Conservation (phyloP, 2,888 invertebrate species). For the Camptogramma bilineatum region DNA sequence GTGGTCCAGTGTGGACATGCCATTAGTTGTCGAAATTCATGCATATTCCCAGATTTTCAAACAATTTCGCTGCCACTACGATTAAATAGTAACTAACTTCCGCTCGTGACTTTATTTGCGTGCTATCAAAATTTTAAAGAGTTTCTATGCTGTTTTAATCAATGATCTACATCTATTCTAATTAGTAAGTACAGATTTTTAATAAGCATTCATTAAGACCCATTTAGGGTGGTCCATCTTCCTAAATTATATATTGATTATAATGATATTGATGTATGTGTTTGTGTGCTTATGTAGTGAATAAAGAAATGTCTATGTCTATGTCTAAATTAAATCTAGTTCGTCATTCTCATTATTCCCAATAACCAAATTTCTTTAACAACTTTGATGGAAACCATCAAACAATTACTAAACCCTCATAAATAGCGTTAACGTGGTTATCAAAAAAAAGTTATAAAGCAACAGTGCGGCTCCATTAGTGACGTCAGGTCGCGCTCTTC, state of each 20-base stretch:
- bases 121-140: too few species aligned
- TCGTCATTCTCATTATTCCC: background rate
- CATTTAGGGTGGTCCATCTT: too few species aligned
- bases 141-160: too few species aligned
- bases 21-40: slow-evolving; percentile 31
- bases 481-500: slow-evolving; percentile 74
- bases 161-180: too few species aligned
- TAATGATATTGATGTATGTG: too few species aligned
- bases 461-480: slow-evolving; percentile 76
- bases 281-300: too few species aligned
- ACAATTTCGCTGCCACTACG: background rate
- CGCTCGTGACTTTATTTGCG: too few species aligned
- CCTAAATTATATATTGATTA: too few species aligned
- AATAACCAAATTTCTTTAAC: slow-evolving; percentile 8
- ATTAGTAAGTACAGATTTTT: too few species aligned
- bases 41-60: background rate
- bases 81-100: background rate
- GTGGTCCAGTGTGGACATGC: slow-evolving; percentile 24
- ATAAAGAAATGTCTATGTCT: too few species aligned
- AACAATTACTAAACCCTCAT: slow-evolving; percentile 50
- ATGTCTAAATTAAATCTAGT: background rate
- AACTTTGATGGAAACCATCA: slow-evolving; percentile 38
- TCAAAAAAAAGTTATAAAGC: slow-evolving; percentile 58
- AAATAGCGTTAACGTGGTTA: slow-evolving; percentile 59
- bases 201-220: too few species aligned